phyloP scores from a whole-genome alignment of 2,113 vertebrate species.

The Ceyx cyanopectus region DNA sequence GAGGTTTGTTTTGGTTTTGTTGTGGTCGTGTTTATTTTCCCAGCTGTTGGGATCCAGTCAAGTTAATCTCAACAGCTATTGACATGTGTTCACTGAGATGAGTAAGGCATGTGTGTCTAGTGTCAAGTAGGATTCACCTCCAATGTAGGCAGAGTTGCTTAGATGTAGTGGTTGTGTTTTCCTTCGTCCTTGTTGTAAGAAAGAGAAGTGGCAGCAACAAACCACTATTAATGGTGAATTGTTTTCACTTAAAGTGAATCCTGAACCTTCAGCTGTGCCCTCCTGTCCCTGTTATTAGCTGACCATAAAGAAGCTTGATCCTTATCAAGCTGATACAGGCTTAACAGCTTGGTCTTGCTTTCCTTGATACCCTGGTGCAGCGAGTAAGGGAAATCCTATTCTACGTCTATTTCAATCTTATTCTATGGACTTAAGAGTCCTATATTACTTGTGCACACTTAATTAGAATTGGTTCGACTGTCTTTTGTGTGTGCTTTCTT shows the following conservation, averaged over 20 bases:
- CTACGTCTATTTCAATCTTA: neutral
- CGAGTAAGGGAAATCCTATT: neutral
- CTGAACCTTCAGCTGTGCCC: neutral
- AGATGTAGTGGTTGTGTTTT: neutral
- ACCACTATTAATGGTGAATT: neutral
- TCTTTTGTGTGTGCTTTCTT: neutral
- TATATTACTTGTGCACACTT: neutral
- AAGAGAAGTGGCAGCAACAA: neutral
- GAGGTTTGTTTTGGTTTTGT: neutral
- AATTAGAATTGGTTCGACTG: neutral
- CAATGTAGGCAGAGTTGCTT: neutral
- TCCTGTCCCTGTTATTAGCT: neutral
- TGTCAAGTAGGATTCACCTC: neutral
- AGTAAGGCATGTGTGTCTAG: neutral
- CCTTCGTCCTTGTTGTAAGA: neutral
- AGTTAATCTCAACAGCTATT: neutral
- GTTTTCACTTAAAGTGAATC: neutral
- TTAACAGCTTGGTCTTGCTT: conserved; percentile 38
- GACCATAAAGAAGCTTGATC: conserved; percentile 13
- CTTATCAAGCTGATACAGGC: neutral
- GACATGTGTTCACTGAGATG: neutral
- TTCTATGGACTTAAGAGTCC: neutral
- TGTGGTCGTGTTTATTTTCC: neutral
- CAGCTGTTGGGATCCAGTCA: neutral
- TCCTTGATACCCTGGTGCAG: neutral